These are phyloP conservation scores for Eretmocerus hayati DNA, from an alignment of 2,888 invertebrate genomes.

Conservation along the genomic window DNA sequence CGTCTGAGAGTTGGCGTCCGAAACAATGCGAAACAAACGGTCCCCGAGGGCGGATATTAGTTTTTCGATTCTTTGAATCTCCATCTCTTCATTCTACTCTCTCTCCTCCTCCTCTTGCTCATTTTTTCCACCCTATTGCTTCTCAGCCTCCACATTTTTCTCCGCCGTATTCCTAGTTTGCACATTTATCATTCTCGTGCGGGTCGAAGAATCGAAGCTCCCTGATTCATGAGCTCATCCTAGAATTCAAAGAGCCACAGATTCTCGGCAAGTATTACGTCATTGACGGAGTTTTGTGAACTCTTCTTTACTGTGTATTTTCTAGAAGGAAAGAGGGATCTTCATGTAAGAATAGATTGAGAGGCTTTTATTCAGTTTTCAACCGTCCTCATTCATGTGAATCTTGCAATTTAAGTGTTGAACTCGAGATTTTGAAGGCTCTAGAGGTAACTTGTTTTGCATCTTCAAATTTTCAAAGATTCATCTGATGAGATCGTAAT, in stretches of 20 bases:
- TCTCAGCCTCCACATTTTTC: slow-evolving; percentile 34
- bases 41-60: slow-evolving; percentile 45
- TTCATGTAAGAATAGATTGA: too few relatives aligned
- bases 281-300: too few relatives aligned
- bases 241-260: slow-evolving; percentile 28
- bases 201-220: slow-evolving; percentile 22
- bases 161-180: slow-evolving; percentile 42
- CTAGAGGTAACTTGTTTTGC: too few relatives aligned
- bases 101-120: slow-evolving; percentile 20
- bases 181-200: slow-evolving; percentile 43
- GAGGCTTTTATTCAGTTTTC: too few relatives aligned
- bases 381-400: too few relatives aligned
- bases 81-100: slow-evolving; percentile 3
- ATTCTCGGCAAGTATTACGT: too few relatives aligned
- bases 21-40: slow-evolving; percentile 48
- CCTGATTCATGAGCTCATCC: slow-evolving; percentile 28
- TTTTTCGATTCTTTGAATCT: slow-evolving; percentile 43
- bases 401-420: too few relatives aligned
- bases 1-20: slow-evolving; percentile 36
- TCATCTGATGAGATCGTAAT: too few relatives aligned
- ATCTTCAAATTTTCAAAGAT: too few relatives aligned
- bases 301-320: too few relatives aligned
- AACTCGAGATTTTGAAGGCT: too few relatives aligned
- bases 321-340: too few relatives aligned
- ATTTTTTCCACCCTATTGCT: slow-evolving; percentile 19